A percentile compares a stretch with the other conserved stretches of the same genome.
These are phyloP conservation scores for Dryobotodes eremita DNA, from an alignment of 2,888 invertebrate species.

Conservation along the genomic window DNA sequence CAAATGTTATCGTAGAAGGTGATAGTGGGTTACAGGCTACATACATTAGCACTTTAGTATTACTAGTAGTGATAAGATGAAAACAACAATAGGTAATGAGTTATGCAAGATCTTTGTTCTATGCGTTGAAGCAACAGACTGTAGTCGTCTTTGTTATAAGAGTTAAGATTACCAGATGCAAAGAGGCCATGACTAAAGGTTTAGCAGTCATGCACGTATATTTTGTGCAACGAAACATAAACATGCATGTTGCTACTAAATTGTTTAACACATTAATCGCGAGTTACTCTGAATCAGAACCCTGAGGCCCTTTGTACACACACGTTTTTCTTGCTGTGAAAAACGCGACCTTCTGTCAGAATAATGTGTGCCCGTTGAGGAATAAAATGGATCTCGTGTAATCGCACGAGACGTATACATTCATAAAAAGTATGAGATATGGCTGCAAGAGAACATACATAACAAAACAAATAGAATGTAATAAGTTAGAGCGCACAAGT, in stretches of 20 bases:
- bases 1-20: neutral
- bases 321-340: too few relatives aligned
- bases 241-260: slow-evolving; percentile 25
- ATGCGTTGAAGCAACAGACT: neutral
- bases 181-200: slow-evolving; percentile 11
- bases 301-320: neutral
- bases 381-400: too few relatives aligned
- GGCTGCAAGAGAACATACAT: too few relatives aligned
- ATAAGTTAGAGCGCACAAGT: too few relatives aligned
- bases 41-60: neutral
- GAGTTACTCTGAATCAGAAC: slow-evolving; percentile 38
- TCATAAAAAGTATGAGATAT: too few relatives aligned
- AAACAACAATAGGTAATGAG: slow-evolving; percentile 1
- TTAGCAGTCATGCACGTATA: slow-evolving; percentile 2
- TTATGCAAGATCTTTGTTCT: slow-evolving; percentile 32
- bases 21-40: neutral
- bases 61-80: too few relatives aligned
- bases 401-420: too few relatives aligned
- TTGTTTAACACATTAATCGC: slow-evolving; percentile 12
- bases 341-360: too few relatives aligned
- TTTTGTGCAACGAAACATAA: slow-evolving; percentile 16
- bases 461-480: too few relatives aligned
- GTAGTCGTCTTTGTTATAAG: slow-evolving; percentile 15
- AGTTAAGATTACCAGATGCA: slow-evolving; percentile 20
- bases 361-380: too few relatives aligned